Evolutionary conservation across 2,113 vertebrate species (phyloP).

Genomic region (Progne subis): DNA sequence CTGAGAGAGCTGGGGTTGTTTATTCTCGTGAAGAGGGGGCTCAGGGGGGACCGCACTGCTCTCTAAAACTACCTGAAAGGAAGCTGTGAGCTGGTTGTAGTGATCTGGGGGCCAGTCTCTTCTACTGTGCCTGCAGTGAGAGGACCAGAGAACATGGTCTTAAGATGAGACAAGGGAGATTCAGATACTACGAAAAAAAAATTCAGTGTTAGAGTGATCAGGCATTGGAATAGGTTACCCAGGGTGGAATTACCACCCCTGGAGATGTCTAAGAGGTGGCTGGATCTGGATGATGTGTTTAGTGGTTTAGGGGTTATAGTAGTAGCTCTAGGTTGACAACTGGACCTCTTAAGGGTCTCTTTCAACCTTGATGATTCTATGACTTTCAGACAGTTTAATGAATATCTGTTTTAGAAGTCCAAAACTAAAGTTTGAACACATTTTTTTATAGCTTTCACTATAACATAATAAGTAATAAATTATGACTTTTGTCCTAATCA

Average conservation of each 20-base stretch:
- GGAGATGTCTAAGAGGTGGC: neutral
- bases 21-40: neutral
- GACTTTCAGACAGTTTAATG: neutral
- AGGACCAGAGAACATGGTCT: neutral
- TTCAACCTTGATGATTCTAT: neutral
- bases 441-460: neutral
- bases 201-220: neutral
- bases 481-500: neutral
- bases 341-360: neutral
- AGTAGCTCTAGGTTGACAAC: neutral
- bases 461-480: neutral
- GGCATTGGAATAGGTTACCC: neutral
- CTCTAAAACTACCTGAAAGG: neutral
- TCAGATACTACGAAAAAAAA: neutral
- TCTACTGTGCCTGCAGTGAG: neutral
- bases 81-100: neutral
- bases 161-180: neutral
- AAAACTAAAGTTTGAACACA: neutral
- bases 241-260: neutral
- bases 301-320: neutral
- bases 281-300: neutral
- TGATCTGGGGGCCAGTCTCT: too few relatives aligned
- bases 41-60: too few relatives aligned
- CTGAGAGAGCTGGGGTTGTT: neutral
- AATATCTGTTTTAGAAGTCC: neutral